These are phyloP conservation scores for Choristoneura fumiferana DNA, from an alignment of 1,140 invertebrate genomes.

Conservation along the genomic window DNA sequence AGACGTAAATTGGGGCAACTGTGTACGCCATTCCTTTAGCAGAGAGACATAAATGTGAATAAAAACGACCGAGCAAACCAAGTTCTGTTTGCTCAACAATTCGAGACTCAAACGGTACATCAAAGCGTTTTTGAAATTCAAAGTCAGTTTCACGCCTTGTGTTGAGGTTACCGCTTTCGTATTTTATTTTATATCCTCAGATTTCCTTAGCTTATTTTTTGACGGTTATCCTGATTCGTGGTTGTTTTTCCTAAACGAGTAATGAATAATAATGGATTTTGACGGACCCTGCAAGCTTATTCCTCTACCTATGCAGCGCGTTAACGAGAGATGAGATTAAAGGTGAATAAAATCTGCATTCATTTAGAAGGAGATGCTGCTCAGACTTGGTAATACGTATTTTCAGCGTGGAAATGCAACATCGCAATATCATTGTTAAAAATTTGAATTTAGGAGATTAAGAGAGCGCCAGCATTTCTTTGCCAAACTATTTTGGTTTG, in stretches of 20 bases:
- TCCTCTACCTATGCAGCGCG: not conserved
- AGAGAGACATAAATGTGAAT: not conserved
- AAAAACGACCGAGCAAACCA: conserved; percentile 7
- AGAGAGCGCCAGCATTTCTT: too few relatives aligned
- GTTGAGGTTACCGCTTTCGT: conserved; percentile 28
- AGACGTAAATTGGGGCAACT: not conserved
- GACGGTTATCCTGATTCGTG: too few relatives aligned
- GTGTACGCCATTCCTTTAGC: not conserved
- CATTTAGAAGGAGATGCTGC: conserved; percentile 6
- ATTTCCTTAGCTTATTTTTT: too few relatives aligned
- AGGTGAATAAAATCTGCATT: conserved; percentile 9
- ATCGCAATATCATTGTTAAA: conserved; percentile 1
- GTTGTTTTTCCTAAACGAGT: too few relatives aligned
- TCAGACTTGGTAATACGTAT: conserved; percentile 15
- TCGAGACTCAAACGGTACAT: conserved; percentile 34
- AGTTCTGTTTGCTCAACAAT: conserved; percentile 28
- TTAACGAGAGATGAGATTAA: conserved; percentile 8
- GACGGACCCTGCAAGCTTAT: not conserved
- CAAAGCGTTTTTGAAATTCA: conserved; percentile 48
- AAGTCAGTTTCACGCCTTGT: conserved; percentile 38
- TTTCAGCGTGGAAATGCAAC: not conserved
- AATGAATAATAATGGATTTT: not conserved
- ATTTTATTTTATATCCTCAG: conserved; percentile 26
- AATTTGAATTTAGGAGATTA: too few relatives aligned
- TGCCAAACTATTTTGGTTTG: too few relatives aligned